Evolutionary conservation across 2,113 vertebrate species (phyloP), one percentile per base, ranked within the genome.

Genomic region (Zeus faber): DNA sequence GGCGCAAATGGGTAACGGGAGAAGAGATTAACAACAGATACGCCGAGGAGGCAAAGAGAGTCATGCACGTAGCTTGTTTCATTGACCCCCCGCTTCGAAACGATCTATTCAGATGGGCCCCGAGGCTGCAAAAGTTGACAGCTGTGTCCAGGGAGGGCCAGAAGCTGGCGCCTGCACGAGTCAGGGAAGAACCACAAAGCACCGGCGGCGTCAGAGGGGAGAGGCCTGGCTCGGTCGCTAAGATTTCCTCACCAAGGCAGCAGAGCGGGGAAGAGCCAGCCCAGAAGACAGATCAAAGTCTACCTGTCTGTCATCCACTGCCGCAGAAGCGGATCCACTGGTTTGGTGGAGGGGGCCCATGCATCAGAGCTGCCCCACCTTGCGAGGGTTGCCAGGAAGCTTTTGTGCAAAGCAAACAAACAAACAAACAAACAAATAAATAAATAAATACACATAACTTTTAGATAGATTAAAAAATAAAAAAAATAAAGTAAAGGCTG

Each of bases 31-130:
- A 41, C 2, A 24, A 16, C 60, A 47, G 51, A 49, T 55, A 55
- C 16, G 26, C 31, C 51, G 55, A 47, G 33, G 9, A 54, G 27
- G 55, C 39, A 33, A 48, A 63, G 48, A 10, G 11, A 29, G 41
- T 63, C 37, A 63, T 55, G 44, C 4, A 64, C 8, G 49, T 64
- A 37, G 53, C 45, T 56, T 64, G 43, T 64, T 47, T 56, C 44
- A 40, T 22, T 49, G 45, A 54, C 58, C 49, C 37, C n/a, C 49
- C 10, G 14, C 17, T 72, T 53, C 18, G 35, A 13, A 54, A 46
- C 22, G n/a, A 9, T 9, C n/a, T 48, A 48, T 49, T 58, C 24
- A 39, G 44, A 58, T 48, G 27, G 47, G n/a, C 1, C 41, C 43
- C 33, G 55, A 48, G 31, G 43, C 26, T 37, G 21, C 18, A 21